Evolutionary conservation across 2,113 vertebrate genomes (phyloP), one percentile per base, ranked within the genome.

Genomic region (Colossoma macropomum): DNA sequence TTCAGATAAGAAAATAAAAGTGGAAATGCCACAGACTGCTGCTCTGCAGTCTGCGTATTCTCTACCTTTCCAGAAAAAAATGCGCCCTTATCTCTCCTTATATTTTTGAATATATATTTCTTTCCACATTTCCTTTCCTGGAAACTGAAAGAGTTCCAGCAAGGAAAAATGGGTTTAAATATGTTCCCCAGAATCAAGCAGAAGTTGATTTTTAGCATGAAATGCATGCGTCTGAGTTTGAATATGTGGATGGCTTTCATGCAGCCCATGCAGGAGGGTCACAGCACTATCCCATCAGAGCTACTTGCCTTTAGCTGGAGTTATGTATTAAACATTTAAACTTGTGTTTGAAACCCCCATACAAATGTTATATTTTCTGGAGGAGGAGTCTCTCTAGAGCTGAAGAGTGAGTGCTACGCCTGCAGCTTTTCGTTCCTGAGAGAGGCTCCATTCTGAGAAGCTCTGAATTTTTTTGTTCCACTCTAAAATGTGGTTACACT

Each of bases 341-440:
- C 60, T 79, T 32, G 27, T 52, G 76, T 54, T 54, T 50, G 62
- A 79, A 79, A 66, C 41, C 63, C 77, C 62, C 77, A 66, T 63
- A 79, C 77, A 23, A 23, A 65, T 65, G 60, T 28, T 28, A 28
- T 48, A 59, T 77, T 48, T 48, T 56, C 52, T 65, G 75, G 60
- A 60, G 48, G 76, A 50, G 19, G 62, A 78, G 45, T 27, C 41
- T 78, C 41, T 66, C 21, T 19, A 16, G 77, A 54, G 77, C 27
- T n/a, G 77, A 34, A 32, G 63, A 77, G 76, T 78, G 63, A 77
- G 76, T 78, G 62, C 25, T 50, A n/a, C 45, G 60, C 62, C 76
- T 66, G 41, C 63, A 78, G 76, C 60, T 65, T 45, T 66, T 65
- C 34, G 30, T 30, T 78, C 76, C 62, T 65, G 76, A 77, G 76